Evolutionary conservation across 2,888 invertebrate species (phyloP), one percentile per base, ranked within the genome.

Genomic region (Ennomos fuscantarius): DNA sequence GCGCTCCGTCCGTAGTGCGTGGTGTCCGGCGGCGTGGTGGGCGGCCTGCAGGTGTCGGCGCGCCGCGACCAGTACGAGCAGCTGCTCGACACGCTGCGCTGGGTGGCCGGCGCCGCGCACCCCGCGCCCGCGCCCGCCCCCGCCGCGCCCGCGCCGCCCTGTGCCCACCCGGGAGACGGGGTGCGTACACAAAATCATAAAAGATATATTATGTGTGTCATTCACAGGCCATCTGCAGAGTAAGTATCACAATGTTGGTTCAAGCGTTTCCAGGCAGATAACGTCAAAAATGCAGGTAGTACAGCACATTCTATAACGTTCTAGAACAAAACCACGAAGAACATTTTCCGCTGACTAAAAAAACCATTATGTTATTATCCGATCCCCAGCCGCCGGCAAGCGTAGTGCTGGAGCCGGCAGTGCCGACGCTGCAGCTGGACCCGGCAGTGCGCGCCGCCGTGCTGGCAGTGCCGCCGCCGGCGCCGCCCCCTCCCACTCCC

Each of bases 1-100:
- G 15, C 6, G 3, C 6, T 32, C 6, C 1, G 11, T 36, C 11
- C 46, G 2, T 55, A 86, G 85, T 90, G 94, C 48, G 86, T 95
- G 84, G 91, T 97, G 54, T 93, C 93, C 54, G 98, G 98, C 31
- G 94, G 94, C 66, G 96, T 98, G 11, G 95, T 97, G 37, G 96
- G 96, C 48, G 96, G 96, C 0, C 87, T 99, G 50, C 97, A 97
- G 85, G 94, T 99, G 35, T 97, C 97, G 0, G 89, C 99, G 45
- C 95, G 96, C 0, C 95, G 97, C 47, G 94, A 94, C 51, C 98
- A 98, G 81, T 99, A 98, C 83, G 97, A 97, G 79, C 98, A 98
- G 85, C 89, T 99, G 42, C 86, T 98, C 61, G 96, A 97, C 72
- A 96, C 97, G 31, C 76, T 93, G 56, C 78, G 57, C 78, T 91